phyloP scores from a whole-genome alignment of 2,888 invertebrate species.

The Drosophila macrothrix region DNA sequence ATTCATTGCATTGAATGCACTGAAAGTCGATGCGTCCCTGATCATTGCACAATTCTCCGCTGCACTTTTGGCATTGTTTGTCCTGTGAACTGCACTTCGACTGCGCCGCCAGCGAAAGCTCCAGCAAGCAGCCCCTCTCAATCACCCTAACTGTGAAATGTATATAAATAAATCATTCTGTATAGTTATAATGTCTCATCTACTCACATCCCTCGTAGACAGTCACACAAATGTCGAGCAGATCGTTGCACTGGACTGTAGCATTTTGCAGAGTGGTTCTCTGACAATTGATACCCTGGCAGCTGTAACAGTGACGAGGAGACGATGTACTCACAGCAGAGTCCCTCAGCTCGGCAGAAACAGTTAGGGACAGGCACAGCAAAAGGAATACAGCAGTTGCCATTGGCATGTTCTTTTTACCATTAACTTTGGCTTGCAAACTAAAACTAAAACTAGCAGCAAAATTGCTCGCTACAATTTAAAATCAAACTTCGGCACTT shows the following conservation, averaged over 20 bases:
- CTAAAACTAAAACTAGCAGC: slow-evolving; percentile 46
- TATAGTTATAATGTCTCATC: not conserved
- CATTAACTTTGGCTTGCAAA: slow-evolving; percentile 31
- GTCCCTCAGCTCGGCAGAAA: slow-evolving; percentile 15
- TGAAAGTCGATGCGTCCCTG: slow-evolving; percentile 73
- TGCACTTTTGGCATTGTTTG: slow-evolving; percentile 76
- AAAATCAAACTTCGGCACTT: slow-evolving; percentile 44
- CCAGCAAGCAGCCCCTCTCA: slow-evolving; percentile 77
- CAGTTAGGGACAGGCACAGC: slow-evolving; percentile 30
- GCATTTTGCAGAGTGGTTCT: slow-evolving; percentile 66
- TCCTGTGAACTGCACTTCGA: slow-evolving; percentile 66
- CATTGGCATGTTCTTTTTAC: slow-evolving; percentile 44
- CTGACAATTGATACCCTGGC: slow-evolving; percentile 82
- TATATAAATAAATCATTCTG: too few relatives aligned
- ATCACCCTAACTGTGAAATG: slow-evolving; percentile 65
- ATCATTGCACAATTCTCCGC: slow-evolving; percentile 77
- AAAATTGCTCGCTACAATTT: slow-evolving; percentile 10
- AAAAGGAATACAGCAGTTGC: slow-evolving; percentile 39
- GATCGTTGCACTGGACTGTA: slow-evolving; percentile 69
- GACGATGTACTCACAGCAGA: slow-evolving; percentile 34
- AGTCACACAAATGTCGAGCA: slow-evolving; percentile 82
- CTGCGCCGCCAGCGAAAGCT: slow-evolving; percentile 63
- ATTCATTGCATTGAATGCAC: slow-evolving; percentile 79
- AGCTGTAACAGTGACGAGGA: slow-evolving; percentile 74
- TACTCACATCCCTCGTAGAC: slow-evolving; percentile 81